Evolutionary conservation across 2,113 vertebrate species (phyloP).

Genomic region (Corythaixoides concolor): DNA sequence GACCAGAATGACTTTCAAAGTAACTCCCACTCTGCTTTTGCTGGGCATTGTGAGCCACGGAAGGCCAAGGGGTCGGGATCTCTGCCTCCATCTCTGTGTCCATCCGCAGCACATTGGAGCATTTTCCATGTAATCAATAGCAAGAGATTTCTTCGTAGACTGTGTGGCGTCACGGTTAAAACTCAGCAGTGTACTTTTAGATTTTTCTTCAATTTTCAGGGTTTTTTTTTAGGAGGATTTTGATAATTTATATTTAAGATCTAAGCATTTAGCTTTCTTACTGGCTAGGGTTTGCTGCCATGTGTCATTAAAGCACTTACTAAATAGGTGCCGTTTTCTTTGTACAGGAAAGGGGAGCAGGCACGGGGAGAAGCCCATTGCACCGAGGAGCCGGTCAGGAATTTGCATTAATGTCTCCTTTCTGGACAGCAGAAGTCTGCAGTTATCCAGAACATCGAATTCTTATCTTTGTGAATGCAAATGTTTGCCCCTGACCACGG

Average conservation of each 20-base stretch:
- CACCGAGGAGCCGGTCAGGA: background rate
- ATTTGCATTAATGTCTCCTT: background rate
- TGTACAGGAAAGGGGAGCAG: background rate
- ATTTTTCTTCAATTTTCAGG: background rate
- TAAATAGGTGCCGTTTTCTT: background rate
- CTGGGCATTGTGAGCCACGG: background rate
- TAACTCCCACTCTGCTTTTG: background rate
- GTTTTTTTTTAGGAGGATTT: background rate
- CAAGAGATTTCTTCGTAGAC: background rate
- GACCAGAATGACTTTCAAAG: background rate
- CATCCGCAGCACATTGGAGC: rapidly evolving
- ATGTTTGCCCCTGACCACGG: background rate
- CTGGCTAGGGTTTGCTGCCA: background rate
- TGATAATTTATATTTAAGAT: slow-evolving; percentile 7
- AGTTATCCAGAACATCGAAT: background rate
- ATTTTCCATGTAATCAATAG: background rate
- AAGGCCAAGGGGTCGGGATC: background rate
- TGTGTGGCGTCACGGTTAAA: background rate
- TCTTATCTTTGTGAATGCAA: background rate
- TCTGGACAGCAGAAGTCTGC: background rate
- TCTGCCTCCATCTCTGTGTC: background rate
- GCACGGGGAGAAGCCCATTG: background rate
- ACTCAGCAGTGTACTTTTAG: background rate
- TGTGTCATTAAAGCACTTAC: background rate
- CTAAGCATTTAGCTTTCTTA: background rate